Evolutionary conservation across 2,113 vertebrate genomes (phyloP).

Genomic region (Xiphias gladius): DNA sequence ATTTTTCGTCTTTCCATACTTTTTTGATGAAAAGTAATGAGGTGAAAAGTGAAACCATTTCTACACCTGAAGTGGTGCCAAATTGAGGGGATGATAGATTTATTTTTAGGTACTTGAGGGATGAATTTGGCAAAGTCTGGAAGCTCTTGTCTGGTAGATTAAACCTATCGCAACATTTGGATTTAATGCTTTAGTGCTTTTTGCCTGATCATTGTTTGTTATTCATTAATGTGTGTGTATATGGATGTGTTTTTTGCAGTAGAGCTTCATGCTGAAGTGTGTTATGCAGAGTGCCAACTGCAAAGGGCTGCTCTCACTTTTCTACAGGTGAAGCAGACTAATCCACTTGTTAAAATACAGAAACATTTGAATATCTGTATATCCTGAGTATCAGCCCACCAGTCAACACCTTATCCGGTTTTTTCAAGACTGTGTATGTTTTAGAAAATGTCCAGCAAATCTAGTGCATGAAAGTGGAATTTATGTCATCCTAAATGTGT

Average conservation of each 20-base stretch:
- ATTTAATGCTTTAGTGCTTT: not conserved
- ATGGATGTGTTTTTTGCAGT: slow-evolving; percentile 78
- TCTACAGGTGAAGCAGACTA: slow-evolving; percentile 80
- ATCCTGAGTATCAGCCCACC: not conserved
- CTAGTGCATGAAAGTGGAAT: too few species aligned
- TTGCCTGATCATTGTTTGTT: not conserved
- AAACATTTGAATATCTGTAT: not conserved
- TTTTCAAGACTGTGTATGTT: not conserved
- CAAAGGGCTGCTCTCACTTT: slow-evolving; percentile 89
- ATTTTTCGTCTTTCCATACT: too few species aligned
- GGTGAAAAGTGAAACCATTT: not conserved
- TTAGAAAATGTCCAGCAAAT: too few species aligned
- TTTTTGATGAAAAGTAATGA: too few species aligned
- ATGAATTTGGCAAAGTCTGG: too few species aligned
- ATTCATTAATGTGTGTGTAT: slow-evolving; percentile 18
- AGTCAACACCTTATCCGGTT: not conserved
- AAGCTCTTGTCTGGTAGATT: not conserved
- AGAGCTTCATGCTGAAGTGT: slow-evolving; percentile 88
- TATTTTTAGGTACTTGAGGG: too few species aligned
- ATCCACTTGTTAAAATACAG: not conserved
- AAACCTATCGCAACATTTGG: not conserved
- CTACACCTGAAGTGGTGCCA: not conserved
- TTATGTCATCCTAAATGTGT: not conserved
- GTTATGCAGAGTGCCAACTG: slow-evolving; percentile 88
- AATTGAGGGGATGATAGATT: not conserved